Evolutionary conservation across 2,888 invertebrate species (phyloP).

Genomic region (Oasisia sp.): DNA sequence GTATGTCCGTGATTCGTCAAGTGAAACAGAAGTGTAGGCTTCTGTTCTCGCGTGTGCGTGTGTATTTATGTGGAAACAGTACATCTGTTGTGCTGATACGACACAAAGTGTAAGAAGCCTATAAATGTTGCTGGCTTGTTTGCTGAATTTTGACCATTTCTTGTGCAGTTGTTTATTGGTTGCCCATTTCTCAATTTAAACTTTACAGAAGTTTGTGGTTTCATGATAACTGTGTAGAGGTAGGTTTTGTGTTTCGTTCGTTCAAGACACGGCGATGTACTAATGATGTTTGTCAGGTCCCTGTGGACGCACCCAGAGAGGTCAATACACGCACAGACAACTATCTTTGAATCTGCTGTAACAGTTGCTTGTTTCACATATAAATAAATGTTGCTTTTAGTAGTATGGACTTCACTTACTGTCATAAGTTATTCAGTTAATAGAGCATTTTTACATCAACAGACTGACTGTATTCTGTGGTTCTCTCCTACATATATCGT

Average conservation of each 20-base stretch:
- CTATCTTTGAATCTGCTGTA: conserved; percentile 17
- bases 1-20: not conserved
- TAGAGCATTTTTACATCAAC: too few species aligned
- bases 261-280: not conserved
- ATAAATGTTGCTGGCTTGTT: not conserved
- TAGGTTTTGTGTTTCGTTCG: not conserved
- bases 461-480: too few species aligned
- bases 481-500: too few species aligned
- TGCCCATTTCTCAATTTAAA: not conserved
- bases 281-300: not conserved
- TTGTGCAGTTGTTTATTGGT: not conserved
- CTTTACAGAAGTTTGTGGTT: not conserved
- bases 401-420: not conserved
- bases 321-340: not conserved
- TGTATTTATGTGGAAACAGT: not conserved
- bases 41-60: not conserved
- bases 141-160: not conserved
- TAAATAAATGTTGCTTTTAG: not conserved
- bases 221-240: not conserved
- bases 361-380: not conserved
- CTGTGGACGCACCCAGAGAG: not conserved
- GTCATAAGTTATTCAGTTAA: too few species aligned
- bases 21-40: not conserved
- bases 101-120: not conserved
- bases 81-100: not conserved